Evolutionary conservation across 2,113 vertebrate species (phyloP), one percentile per base, ranked within the genome.

Genomic region (Embiotoca jacksoni): DNA sequence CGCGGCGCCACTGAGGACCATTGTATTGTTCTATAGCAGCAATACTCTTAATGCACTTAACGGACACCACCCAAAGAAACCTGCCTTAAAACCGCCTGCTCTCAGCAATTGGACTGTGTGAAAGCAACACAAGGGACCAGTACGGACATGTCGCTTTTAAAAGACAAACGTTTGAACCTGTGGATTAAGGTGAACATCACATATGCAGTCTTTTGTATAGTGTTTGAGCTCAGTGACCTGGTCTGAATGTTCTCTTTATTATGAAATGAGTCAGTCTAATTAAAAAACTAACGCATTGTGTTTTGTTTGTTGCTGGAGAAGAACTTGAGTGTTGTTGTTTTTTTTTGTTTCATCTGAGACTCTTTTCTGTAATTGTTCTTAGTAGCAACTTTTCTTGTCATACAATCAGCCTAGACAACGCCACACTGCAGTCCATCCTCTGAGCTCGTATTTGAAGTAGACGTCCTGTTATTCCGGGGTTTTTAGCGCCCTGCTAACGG

Each of bases 21-120:
- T 80, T 67, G 82, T 69, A 81, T 83, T 88, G 72, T 87, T 89
- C 37, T 66, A 54, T 75, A 36, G 63, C 81, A 78, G 80, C 84
- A 86, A 86, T 83, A 81, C 84, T 79, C 63, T 80, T 82, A 83
- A 89, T 89, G 90, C 89, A 92, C 91, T 91, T 91, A 83, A 86
- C 69, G 81, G 70, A 90, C 64, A 66, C 80, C 82, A 80, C 82
- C 86, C 85, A 88, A 88, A 89, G 68, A 88, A 70, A 86, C 59
- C 65, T 70, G 90, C 85, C 86, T 92, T 89, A 84, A 82, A 56
- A 74, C 54, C 33, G 70, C 79, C 80, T 65, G 75, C 55, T 59
- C 65, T 79, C 39, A 52, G 70, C 75, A 67, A 58, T 5, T 57
- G 49, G 78, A 56, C 63, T 66, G 59, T 69, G 32, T 78, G 59